Evolutionary conservation across 2,888 invertebrate genomes (phyloP).

Genomic region (Drosophila lacicola): DNA sequence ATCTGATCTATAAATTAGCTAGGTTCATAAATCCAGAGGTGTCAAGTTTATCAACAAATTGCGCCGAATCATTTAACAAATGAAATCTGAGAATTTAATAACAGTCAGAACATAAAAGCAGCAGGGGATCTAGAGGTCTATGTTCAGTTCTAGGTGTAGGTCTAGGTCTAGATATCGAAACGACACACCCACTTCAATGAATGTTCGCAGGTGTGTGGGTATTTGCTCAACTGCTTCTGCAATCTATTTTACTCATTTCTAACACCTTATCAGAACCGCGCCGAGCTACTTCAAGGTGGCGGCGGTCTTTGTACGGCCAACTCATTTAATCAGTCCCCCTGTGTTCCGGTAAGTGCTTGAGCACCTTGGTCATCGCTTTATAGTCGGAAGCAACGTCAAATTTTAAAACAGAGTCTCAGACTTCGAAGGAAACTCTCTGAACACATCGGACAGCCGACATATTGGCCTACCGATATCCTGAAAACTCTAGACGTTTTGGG

Average conservation of each 20-base stretch:
- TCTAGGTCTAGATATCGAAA: neutral
- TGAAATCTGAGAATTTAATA: conserved; percentile 9
- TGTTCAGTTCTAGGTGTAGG: conserved; percentile 3
- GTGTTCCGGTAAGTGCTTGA: too few relatives aligned
- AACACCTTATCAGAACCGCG: too few relatives aligned
- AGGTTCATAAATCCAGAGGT: neutral
- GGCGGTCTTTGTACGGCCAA: too few relatives aligned
- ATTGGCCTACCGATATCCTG: too few relatives aligned
- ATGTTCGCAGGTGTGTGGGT: conserved; percentile 1
- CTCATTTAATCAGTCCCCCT: too few relatives aligned
- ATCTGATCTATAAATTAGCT: conserved; percentile 10
- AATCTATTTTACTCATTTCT: neutral
- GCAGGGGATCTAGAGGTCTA: neutral
- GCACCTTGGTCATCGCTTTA: too few relatives aligned
- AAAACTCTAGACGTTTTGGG: too few relatives aligned
- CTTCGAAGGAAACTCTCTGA: too few relatives aligned
- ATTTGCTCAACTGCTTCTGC: conserved; percentile 24
- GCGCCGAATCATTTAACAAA: conserved; percentile 3
- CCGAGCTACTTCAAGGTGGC: too few relatives aligned
- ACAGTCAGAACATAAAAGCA: neutral
- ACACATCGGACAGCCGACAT: too few relatives aligned
- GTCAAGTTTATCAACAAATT: conserved; percentile 35
- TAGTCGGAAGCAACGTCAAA: too few relatives aligned
- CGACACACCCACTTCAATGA: conserved; percentile 36
- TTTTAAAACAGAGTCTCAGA: too few relatives aligned